Evolutionary conservation across 1,140 invertebrate genomes (phyloP), one percentile per base, ranked within the genome.

Genomic region (Propsilocerus akamusi): DNA sequence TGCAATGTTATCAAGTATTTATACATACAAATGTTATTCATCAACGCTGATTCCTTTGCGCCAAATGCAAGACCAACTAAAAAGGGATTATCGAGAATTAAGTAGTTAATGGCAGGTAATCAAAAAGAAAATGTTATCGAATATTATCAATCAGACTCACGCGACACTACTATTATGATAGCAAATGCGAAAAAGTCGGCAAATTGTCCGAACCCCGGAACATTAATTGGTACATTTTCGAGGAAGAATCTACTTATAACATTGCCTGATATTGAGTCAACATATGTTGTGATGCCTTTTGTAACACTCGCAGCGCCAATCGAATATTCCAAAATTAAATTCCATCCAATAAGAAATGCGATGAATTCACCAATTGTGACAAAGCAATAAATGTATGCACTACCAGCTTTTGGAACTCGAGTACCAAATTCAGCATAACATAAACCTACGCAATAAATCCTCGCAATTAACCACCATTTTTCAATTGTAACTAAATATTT

Each of bases 381-480:
- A 59, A 92, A 94, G 57, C 83, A 88, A 69, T 91, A 93, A 20
- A 89, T 74, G 60, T 93, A 93, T 0, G 86, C 87, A 0, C 86
- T 89, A 4, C 89, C 89, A 0, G 88, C 83, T 54, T 80, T 81
- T 2, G 89, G 89, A 4, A 92, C 86, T 52, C 86, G 68, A 0
- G 88, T 82, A 11, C 84, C 89, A 66, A 95, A 93, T 72, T 93
- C 89, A 6, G 89, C 88, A 59, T 86, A 87, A 57, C 83, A 88
- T 5, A 86, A 65, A 52, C n/a, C n/a, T n/a, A n/a, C n/a, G 79
- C 83, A 84, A 62, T 53, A 57, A 80, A 26, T 3, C 25, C 7
- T 14, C 24, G 26, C 48, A 30, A 34, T 28, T 32, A 37, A 49
- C 57, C 59, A 32, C 11, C 30, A 11, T n/a, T 32, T n/a, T 32